Conservation (phyloP, 1,140 invertebrate genomes). For the Zaprionus davidi region DNA sequence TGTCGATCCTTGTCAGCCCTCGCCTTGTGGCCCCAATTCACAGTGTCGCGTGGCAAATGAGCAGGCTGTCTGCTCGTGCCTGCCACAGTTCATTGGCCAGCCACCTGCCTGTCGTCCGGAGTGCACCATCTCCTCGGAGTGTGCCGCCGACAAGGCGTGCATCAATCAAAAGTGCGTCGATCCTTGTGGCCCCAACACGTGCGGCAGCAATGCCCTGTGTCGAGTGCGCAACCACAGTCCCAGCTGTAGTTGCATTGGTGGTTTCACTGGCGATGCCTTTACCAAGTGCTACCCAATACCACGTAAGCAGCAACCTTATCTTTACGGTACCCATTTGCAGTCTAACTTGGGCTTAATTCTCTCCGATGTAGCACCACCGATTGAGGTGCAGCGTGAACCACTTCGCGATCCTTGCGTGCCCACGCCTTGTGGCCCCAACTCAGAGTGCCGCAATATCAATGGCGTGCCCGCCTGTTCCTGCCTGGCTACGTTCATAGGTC, state of each 20-base stretch:
- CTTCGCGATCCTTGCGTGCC: conserved; percentile 89
- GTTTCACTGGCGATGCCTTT: conserved; percentile 89
- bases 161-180: conserved; percentile 89
- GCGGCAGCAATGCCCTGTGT: conserved; percentile 89
- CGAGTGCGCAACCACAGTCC: conserved; percentile 90
- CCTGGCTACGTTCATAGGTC: conserved; percentile 90
- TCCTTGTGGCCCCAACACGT: conserved; percentile 88
- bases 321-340: background rate
- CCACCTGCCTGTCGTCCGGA: conserved; percentile 88
- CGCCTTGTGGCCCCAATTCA: conserved; percentile 88
- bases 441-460: conserved; percentile 90
- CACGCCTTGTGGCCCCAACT: conserved; percentile 92
- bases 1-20: conserved; percentile 87
- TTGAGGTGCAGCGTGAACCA: conserved; percentile 87
- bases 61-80: conserved; percentile 88
- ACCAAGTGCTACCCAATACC: conserved; percentile 86
- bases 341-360: background rate
- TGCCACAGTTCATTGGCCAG: conserved; percentile 86
- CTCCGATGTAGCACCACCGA: conserved; percentile 86
- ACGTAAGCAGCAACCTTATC: conserved; percentile 85
- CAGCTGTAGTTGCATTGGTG: conserved; percentile 87
- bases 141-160: conserved; percentile 87
- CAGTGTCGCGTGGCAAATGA: conserved; percentile 87
- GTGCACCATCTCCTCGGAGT: conserved; percentile 88
- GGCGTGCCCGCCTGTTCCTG: conserved; percentile 91